A percentile compares a stretch with the other conserved stretches of the same genome.
These are phyloP conservation scores for Hoplostethus mediterraneus DNA, from an alignment of 2,797 vertebrate genomes.

Conservation along the genomic window DNA sequence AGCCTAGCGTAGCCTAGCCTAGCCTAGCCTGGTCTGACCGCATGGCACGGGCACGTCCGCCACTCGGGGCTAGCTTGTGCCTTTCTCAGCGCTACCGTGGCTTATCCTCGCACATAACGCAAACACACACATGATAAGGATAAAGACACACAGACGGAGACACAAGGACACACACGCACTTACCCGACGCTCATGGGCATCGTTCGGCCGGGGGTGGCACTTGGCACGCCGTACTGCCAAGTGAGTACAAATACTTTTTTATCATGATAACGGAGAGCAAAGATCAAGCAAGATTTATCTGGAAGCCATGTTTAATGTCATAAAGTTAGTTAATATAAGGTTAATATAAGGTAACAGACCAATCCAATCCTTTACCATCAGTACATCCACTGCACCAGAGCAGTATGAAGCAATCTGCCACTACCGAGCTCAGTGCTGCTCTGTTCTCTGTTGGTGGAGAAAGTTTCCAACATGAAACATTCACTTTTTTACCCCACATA, in stretches of 20 bases:
- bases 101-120: slow-evolving; percentile 4
- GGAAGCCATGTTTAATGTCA: no score
- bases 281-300: no score
- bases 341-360: not conserved
- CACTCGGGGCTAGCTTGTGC: slow-evolving; percentile 23
- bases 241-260: no score
- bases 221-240: no score
- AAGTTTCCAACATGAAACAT: slow-evolving; percentile 75
- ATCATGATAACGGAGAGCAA: no score
- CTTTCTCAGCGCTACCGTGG: slow-evolving; percentile 13
- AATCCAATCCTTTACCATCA: slow-evolving; percentile 21
- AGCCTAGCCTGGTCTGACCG: not conserved
- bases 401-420: slow-evolving; percentile 27
- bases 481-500: slow-evolving; percentile 43
- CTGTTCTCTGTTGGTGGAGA: slow-evolving; percentile 62
- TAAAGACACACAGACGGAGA: slow-evolving; percentile 5
- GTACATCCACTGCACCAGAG: slow-evolving; percentile 18
- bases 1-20: no score
- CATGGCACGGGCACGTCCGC: slow-evolving; percentile 28
- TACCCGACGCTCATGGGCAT: not conserved
- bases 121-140: slow-evolving; percentile 1
- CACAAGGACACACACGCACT: not conserved
- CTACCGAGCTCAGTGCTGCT: slow-evolving; percentile 31
- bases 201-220: no score
- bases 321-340: no score